These are phyloP conservation scores for Diceros bicornis DNA, from an alignment of 2,797 vertebrate genomes.

Conservation along the genomic window DNA sequence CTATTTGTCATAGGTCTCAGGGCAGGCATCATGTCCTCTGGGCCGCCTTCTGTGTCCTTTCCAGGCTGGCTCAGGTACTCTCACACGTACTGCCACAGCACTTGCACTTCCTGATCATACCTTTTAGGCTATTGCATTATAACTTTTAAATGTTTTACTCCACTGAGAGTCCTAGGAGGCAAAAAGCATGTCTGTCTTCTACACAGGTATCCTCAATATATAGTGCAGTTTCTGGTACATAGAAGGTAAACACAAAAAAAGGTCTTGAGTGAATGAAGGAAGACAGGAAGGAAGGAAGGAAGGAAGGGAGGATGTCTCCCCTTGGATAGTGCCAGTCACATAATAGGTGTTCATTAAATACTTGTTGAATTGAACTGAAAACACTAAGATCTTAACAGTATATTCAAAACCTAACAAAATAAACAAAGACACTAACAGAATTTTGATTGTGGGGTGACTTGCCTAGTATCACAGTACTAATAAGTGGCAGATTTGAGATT, in stretches of 20 bases:
- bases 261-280: not conserved
- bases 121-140: not conserved
- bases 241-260: not conserved
- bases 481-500: not conserved
- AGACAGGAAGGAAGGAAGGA: no score
- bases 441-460: not conserved
- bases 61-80: not conserved
- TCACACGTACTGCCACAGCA: not conserved
- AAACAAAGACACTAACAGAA: not conserved
- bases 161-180: not conserved
- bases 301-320: not conserved
- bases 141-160: not conserved
- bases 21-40: not conserved
- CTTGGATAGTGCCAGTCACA: not conserved
- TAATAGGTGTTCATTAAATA: not conserved
- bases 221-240: not conserved
- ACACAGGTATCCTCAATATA: no score
- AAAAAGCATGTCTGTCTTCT: not conserved
- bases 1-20: not conserved
- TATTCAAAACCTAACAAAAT: not conserved
- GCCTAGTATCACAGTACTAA: not conserved
- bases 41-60: not conserved
- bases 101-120: not conserved
- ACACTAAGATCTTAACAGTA: not conserved
- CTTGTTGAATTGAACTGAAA: not conserved